phyloP scores from a whole-genome alignment of 2,797 vertebrate genomes.

The Mallotus villosus region DNA sequence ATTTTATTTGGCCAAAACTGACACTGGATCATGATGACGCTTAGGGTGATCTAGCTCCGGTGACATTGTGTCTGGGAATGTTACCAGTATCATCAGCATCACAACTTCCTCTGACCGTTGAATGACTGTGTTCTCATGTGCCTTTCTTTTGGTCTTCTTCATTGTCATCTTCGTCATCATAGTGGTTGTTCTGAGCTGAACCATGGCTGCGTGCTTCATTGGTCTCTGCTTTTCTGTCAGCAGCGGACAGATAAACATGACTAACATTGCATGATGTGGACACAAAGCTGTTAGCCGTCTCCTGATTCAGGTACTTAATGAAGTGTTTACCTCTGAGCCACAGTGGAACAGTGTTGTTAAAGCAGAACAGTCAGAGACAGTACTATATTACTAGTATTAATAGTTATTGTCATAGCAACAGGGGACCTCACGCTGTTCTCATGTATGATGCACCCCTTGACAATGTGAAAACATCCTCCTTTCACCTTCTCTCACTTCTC shows the following conservation, averaged over 20 bases:
- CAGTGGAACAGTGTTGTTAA: conserved; percentile 77
- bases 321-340: conserved; percentile 89
- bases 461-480: conserved; percentile 68
- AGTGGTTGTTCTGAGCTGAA: conserved; percentile 54
- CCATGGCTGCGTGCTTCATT: conserved; percentile 73
- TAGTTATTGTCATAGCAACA: conserved; percentile 54
- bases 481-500: conserved; percentile 47
- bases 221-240: conserved; percentile 17
- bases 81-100: conserved; percentile 32
- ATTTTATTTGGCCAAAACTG: not conserved
- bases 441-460: conserved; percentile 67
- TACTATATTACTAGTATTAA: conserved; percentile 22
- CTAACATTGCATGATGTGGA: conserved; percentile 36
- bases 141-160: conserved; percentile 72
- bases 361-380: conserved; percentile 21
- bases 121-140: conserved; percentile 69
- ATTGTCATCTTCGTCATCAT: conserved; percentile 21
- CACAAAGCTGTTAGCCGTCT: conserved; percentile 58
- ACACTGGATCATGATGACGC: conserved; percentile 35
- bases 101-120: conserved; percentile 20
- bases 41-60: too few species aligned
- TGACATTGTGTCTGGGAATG: conserved; percentile 17
- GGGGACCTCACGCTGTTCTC: conserved; percentile 67
- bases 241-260: conserved; percentile 41
- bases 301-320: conserved; percentile 80